Conservation (phyloP, 2,113 vertebrate genomes). For the Puffinus mauretanicus region DNA sequence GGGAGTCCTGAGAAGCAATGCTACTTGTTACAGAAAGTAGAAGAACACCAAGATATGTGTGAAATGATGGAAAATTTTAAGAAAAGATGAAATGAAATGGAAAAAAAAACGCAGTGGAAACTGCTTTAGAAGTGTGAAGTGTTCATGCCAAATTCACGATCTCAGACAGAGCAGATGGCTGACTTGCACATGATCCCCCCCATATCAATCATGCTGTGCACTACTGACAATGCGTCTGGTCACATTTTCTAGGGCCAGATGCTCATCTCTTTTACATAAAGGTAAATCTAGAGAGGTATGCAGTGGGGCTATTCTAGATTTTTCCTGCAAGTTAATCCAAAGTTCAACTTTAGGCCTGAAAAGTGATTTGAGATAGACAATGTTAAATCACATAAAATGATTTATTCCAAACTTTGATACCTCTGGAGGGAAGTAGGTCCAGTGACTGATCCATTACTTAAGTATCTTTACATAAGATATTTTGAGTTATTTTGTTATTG, state of each 20-base stretch:
- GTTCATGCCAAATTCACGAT: neutral
- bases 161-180: constrained; percentile 18
- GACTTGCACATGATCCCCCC: neutral
- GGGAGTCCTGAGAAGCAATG: neutral
- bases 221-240: neutral
- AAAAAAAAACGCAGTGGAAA: neutral
- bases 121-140: neutral
- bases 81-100: neutral
- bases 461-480: neutral
- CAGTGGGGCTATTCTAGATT: neutral
- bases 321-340: neutral
- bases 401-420: neutral
- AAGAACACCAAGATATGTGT: neutral
- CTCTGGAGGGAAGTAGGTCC: neutral
- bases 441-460: neutral
- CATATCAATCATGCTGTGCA: neutral
- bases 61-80: neutral
- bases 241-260: neutral
- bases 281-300: neutral
- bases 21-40: neutral
- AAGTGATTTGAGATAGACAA: neutral
- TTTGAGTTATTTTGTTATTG: neutral
- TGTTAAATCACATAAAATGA: neutral
- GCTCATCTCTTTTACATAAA: neutral
- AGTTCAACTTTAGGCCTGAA: neutral